phyloP scores from a whole-genome alignment of 2,888 invertebrate genomes.

The Orgyia antiqua region DNA sequence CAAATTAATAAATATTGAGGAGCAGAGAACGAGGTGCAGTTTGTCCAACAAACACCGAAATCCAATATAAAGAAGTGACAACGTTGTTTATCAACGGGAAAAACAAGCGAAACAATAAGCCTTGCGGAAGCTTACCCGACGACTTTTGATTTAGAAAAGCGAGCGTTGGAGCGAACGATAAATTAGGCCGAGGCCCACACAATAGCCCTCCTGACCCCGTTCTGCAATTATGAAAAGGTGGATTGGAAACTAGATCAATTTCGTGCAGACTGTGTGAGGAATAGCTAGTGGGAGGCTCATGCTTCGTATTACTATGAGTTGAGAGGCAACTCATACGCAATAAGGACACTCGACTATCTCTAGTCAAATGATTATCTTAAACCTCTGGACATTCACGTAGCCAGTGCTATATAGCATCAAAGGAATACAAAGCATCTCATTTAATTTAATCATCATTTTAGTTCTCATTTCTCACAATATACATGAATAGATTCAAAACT shows the following conservation, averaged over 20 bases:
- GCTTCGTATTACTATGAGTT: too few species aligned
- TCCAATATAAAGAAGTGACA: slow-evolving; percentile 55
- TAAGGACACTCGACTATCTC: too few species aligned
- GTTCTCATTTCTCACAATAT: too few species aligned
- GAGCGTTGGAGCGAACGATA: slow-evolving; percentile 18
- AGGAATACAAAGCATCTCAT: too few species aligned
- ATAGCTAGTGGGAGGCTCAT: slow-evolving; percentile 1
- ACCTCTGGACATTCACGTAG: too few species aligned
- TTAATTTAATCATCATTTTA: too few species aligned
- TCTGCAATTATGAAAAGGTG: slow-evolving; percentile 36
- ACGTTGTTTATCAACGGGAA: slow-evolving; percentile 49
- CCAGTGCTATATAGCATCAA: too few species aligned
- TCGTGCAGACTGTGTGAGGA: slow-evolving; percentile 13
- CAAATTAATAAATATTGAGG: slow-evolving; percentile 23
- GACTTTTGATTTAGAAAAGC: slow-evolving; percentile 31
- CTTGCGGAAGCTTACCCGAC: slow-evolving; percentile 28
- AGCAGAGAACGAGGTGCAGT: slow-evolving; percentile 11
- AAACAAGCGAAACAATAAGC: slow-evolving; percentile 45
- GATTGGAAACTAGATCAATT: slow-evolving; percentile 33
- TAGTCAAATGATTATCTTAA: too few species aligned
- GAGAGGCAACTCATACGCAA: too few species aligned
- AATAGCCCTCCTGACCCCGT: slow-evolving; percentile 30
- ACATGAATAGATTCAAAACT: too few species aligned
- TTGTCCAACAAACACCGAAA: slow-evolving; percentile 23
- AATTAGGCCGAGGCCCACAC: slow-evolving; percentile 33